Base-by-base conservation (phyloP, 2,797 vertebrate genomes). In the Muraenolepis orangiensis region DNA sequence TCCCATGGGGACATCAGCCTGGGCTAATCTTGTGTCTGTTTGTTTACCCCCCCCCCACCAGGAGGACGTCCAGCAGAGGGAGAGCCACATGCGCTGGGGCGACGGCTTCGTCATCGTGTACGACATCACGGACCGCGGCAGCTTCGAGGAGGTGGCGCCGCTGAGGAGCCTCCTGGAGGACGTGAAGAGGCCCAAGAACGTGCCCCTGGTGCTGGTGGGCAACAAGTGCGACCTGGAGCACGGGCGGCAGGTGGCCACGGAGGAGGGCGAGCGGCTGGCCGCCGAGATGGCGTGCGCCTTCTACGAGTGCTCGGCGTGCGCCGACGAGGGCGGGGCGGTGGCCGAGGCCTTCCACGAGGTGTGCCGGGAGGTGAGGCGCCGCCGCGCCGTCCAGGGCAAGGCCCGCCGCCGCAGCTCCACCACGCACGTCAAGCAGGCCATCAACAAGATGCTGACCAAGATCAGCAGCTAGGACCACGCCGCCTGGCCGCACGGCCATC, bases 371-470 rank as follows among this genome's bases (percentile, higher is more conserved):
- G 95, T 98, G 57, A 92, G 96, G 20, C 95, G 98, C 16, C 92
- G 97, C 14, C 96, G 95, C 6, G 95, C 96, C 76, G 94, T 98
- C 16, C 98, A 99, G 89, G 96, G 97, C 81, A 98, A 98, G 87
- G 95, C 96, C 0, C 87, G 97, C 2, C 93, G 98, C 70, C 93
- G 98, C 78, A 99, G 98, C 88, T 99, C 98, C 69, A 99, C 98
- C 82, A 99, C 98, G 0, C 98, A 99, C 0, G 98, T 99, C 90
- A 98, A 98, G 81, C 98, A 99, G 88, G 98, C 98, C 83, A 98
- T 99, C 87, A 99, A 98, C 88, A 99, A 99, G 94, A 99, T 99
- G 98, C 94, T 99, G 36, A 99, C 98, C 84, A 99, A 99, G 90
- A 99, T 99, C 89, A 99, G 97, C 93, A 99, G 97, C 90, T 99